Percentiles rank a stretch among this genome's conserved stretches.
Evolutionary conservation across 2,797 vertebrate genomes (phyloP).

Genomic region (Menidia menidia): DNA sequence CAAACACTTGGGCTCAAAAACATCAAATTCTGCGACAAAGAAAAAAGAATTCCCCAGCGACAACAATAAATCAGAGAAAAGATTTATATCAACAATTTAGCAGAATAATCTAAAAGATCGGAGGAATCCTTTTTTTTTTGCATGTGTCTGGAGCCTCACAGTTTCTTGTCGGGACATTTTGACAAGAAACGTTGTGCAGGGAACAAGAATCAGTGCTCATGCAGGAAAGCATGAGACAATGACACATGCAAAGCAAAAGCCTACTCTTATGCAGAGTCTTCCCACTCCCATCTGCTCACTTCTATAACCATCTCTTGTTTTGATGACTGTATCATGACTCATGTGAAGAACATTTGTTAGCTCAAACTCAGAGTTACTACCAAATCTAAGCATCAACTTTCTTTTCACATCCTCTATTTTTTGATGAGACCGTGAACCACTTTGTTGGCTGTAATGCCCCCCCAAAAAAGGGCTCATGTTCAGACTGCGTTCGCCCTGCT

Average conservation of each 20-base stretch:
- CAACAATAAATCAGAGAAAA: conserved; percentile 32
- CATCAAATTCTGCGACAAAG: background rate
- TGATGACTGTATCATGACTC: conserved; percentile 41
- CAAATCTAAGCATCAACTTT: conserved; percentile 4
- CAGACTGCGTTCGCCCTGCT: conserved; percentile 39
- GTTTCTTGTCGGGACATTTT: conserved; percentile 6
- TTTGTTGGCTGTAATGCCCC: conserved; percentile 4
- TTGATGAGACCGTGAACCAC: conserved; percentile 4
- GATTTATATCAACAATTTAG: conserved; percentile 25
- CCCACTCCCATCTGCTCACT: conserved; percentile 73
- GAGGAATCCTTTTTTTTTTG: background rate
- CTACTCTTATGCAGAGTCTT: conserved; percentile 55
- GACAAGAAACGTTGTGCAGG: conserved; percentile 10
- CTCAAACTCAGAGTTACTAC: conserved; percentile 11
- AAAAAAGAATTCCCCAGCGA: background rate
- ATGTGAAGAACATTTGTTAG: conserved; percentile 21
- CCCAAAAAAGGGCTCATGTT: conserved; percentile 50
- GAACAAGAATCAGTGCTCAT: conserved; percentile 44
- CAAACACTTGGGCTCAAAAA: background rate
- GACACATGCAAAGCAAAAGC: conserved; percentile 52
- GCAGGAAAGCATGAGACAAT: conserved; percentile 39
- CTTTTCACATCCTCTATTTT: background rate
- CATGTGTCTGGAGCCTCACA: conserved; percentile 8
- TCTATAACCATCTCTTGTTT: conserved; percentile 46
- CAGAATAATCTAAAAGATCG: conserved; percentile 4